Conservation (phyloP, 2,888 invertebrate species). For the Eupeodes latifasciatus region DNA sequence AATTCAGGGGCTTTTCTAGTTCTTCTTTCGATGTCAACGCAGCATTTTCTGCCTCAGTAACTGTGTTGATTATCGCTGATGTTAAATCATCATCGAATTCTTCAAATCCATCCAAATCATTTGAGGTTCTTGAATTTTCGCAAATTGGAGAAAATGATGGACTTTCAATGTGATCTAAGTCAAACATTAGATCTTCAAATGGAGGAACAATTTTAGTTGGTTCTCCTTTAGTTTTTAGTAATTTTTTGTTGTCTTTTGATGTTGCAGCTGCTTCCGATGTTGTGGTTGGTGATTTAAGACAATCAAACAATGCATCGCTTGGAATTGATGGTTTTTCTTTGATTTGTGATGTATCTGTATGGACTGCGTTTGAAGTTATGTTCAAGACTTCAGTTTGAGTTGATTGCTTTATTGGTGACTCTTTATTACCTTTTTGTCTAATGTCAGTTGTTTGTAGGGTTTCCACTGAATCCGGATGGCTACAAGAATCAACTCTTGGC, state of each 20-base stretch:
- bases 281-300: not conserved
- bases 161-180: slow-evolving; percentile 20
- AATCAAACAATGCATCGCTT: not conserved
- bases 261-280: not conserved
- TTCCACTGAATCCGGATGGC: not conserved
- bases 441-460: not conserved
- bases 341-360: not conserved
- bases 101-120: slow-evolving; percentile 26
- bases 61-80: not conserved
- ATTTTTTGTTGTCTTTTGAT: not conserved
- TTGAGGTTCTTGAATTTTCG: slow-evolving; percentile 4
- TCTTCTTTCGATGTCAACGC: not conserved
- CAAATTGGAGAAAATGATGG: slow-evolving; percentile 1
- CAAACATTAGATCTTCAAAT: slow-evolving; percentile 74
- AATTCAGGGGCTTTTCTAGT: not conserved
- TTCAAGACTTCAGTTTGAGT: slow-evolving; percentile 9
- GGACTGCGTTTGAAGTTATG: not conserved
- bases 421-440: not conserved
- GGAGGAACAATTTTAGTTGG: slow-evolving; percentile 64
- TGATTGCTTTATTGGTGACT: too few relatives aligned
- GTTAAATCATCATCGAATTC: slow-evolving; percentile 1
- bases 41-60: not conserved
- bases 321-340: not conserved
- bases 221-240: not conserved
- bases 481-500: not conserved